These are phyloP conservation scores for Xanthorhoe designata DNA, from an alignment of 2,888 invertebrate genomes.

Conservation along the genomic window DNA sequence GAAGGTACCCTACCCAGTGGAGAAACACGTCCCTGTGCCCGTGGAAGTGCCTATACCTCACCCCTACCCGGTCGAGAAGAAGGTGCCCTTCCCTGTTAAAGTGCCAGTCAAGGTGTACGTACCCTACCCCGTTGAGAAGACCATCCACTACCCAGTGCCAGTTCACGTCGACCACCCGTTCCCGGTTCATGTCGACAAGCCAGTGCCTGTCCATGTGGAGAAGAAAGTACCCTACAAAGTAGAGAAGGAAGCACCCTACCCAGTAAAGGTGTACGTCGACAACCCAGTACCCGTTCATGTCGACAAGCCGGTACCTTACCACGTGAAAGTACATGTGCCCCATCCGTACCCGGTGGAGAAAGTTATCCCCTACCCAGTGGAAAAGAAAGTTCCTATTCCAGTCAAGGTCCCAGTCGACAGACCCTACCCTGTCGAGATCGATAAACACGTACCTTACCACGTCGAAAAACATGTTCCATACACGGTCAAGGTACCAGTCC, in stretches of 20 bases:
- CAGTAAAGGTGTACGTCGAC: conserved; percentile 88
- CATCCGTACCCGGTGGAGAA: conserved; percentile 89
- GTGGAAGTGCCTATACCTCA: conserved; percentile 90
- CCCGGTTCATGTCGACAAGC: conserved; percentile 88
- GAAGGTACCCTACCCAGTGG: conserved; percentile 90
- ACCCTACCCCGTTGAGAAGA: conserved; percentile 91
- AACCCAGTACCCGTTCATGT: conserved; percentile 91
- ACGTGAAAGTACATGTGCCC: conserved; percentile 90
- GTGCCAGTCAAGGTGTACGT: conserved; percentile 90
- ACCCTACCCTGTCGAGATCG: conserved; percentile 87
- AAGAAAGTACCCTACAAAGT: conserved; percentile 91
- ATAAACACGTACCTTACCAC: conserved; percentile 88
- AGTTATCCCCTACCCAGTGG: conserved; percentile 88
- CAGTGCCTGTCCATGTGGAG: conserved; percentile 89
- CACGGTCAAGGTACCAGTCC: conserved; percentile 89
- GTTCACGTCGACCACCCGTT: conserved; percentile 89
- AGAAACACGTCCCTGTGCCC: conserved; percentile 88
- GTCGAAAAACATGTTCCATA: conserved; percentile 89
- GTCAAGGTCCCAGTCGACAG: conserved; percentile 87
- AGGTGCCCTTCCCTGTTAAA: conserved; percentile 87
- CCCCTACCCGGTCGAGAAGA: conserved; percentile 91
- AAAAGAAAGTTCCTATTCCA: conserved; percentile 88
- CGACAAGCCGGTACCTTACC: conserved; percentile 91
- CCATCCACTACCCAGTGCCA: conserved; percentile 89
- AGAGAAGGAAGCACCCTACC: conserved; percentile 89